Conservation (phyloP, 1,140 invertebrate genomes). For the Archegozetes longisetosus region DNA sequence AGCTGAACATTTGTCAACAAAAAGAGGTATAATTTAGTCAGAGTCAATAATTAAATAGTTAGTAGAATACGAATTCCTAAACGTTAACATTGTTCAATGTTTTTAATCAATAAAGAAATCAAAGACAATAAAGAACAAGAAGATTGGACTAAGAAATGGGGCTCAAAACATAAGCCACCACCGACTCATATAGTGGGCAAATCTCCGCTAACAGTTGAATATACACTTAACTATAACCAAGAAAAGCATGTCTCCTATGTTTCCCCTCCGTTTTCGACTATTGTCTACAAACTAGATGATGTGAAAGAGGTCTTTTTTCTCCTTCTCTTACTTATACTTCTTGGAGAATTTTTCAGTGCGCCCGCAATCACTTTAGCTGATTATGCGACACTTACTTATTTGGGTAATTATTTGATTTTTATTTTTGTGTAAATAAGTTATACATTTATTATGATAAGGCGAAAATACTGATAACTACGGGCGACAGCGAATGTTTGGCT, state of each 20-base stretch:
- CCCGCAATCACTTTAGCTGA: slow-evolving; percentile 94
- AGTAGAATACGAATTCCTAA: too few species aligned
- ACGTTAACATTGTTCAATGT: neutral
- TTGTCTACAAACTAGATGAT: slow-evolving; percentile 71
- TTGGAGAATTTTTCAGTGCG: slow-evolving; percentile 93
- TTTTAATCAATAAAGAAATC: neutral
- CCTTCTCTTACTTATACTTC: slow-evolving; percentile 69
- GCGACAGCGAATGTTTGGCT: slow-evolving; percentile 95
- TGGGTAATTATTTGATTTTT: slow-evolving; percentile 32
- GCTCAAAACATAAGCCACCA: slow-evolving; percentile 25
- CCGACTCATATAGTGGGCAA: slow-evolving; percentile 37
- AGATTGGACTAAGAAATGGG: slow-evolving; percentile 23
- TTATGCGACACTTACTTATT: slow-evolving; percentile 68
- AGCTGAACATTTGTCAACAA: too few species aligned
- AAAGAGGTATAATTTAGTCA: too few species aligned
- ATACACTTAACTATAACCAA: slow-evolving; percentile 51
- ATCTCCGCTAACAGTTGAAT: slow-evolving; percentile 56
- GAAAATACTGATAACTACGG: slow-evolving; percentile 81
- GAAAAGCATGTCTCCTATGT: slow-evolving; percentile 57
- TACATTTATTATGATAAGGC: slow-evolving; percentile 23
- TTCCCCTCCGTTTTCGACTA: slow-evolving; percentile 76
- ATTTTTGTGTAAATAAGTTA: neutral
- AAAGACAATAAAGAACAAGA: neutral
- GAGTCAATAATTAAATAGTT: too few species aligned
- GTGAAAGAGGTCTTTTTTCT: slow-evolving; percentile 94